Percentiles rank a stretch among this genome's conserved stretches.
These are phyloP conservation scores for Panopea generosa DNA, from an alignment of 2,888 invertebrate species.

Conservation along the genomic window DNA sequence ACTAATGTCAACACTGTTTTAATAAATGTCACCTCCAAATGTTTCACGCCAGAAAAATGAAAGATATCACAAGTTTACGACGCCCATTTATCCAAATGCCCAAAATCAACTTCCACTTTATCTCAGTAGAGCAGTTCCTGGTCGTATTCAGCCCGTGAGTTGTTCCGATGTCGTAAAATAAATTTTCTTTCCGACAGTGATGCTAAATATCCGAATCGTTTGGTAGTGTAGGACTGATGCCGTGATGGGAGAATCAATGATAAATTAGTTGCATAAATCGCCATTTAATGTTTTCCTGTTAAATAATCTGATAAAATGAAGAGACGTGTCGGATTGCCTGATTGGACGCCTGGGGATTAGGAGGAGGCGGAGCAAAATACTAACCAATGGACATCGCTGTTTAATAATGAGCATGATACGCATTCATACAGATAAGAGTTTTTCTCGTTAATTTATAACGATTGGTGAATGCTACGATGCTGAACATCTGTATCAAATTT, in stretches of 20 bases:
- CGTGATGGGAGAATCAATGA: constrained; percentile 53
- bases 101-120: constrained; percentile 38
- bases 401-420: too few relatives aligned
- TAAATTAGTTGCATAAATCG: constrained; percentile 65
- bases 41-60: constrained; percentile 44
- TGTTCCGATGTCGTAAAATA: constrained; percentile 2
- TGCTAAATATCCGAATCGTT: constrained; percentile 54
- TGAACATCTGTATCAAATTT: too few relatives aligned
- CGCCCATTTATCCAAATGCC: constrained; percentile 52
- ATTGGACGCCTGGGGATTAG: constrained; percentile 62
- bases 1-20: constrained; percentile 40
- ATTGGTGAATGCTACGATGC: too few relatives aligned
- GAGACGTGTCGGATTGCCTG: constrained; percentile 44
- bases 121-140: constrained; percentile 9
- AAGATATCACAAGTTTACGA: constrained; percentile 44
- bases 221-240: constrained; percentile 59
- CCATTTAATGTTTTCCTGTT: constrained; percentile 60
- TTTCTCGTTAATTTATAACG: too few relatives aligned
- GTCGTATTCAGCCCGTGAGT: background rate
- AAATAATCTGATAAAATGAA: constrained; percentile 65
- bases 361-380: constrained; percentile 40
- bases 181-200: constrained; percentile 26
- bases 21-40: constrained; percentile 42
- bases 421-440: too few relatives aligned
- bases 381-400: constrained; percentile 32